Evolutionary conservation across 2,113 vertebrate species (phyloP), one percentile per base, ranked within the genome.

Genomic region (Rhea americana): DNA sequence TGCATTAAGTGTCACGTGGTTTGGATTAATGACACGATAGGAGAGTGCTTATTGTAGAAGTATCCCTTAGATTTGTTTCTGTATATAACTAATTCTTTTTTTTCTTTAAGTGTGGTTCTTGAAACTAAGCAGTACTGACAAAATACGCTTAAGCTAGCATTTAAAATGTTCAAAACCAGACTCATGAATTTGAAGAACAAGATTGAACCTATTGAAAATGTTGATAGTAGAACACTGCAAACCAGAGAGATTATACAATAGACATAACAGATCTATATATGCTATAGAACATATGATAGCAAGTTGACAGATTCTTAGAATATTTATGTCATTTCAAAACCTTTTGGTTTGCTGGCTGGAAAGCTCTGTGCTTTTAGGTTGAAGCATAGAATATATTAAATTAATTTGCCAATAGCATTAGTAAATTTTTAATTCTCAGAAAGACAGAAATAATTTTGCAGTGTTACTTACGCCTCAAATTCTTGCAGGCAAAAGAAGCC

Each of bases 401-500:
- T 25, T 39, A 74, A 80, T 24, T 77, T 83, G 13, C 14, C 80
- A 70, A 9, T 78, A 67, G 22, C 41, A 24, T 32, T 26, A 50
- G 17, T 61, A 16, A 26, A 55, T 75, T 84, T 78, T 84, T 35
- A 80, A 61, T 8, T 72, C 12, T 66, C 53, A 13, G 47, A 51
- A 74, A 84, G 35, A 2, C 24, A 82, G 35, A 72, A 88, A 55
- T 75, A 0, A 11, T 74, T 91, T 59, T 35, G 20, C 39, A 56
- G 58, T 8, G 2, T 47, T 47, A 39, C 28, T 47, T 71, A 53
- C 28, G 3, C 91, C 76, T 83, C 66, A 50, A 87, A 65, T 78
- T 66, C 48, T 88, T 79, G 90, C 90, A 99, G 99, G 96, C 98
- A 89, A 99, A 99, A 98, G 99, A 99, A 98, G 99, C 98, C 76